Conservation (phyloP, 1,140 invertebrate genomes). For the Pissodes strobi region DNA sequence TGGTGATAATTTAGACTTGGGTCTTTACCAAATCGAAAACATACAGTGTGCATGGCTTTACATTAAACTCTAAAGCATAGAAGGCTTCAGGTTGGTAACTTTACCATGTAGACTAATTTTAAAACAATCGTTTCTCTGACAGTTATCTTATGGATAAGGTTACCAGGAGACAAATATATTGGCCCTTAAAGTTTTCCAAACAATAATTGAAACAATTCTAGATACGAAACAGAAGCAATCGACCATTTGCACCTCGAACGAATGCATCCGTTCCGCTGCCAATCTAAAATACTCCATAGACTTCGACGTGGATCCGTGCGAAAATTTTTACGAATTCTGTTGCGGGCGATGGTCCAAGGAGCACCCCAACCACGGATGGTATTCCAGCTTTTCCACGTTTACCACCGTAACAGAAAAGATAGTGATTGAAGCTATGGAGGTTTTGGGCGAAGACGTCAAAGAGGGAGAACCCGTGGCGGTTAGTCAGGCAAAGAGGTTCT, state of each 20-base stretch:
- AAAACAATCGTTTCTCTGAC: no score
- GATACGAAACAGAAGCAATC: conserved; percentile 22
- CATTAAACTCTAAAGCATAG: no score
- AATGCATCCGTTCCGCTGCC: conserved; percentile 66
- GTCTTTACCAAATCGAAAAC: no score
- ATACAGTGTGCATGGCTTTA: no score
- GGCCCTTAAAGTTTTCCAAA: no score
- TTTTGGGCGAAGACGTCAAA: conserved; percentile 55
- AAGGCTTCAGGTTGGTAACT: no score
- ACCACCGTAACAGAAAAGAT: conserved; percentile 57
- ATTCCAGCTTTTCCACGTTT: conserved; percentile 61
- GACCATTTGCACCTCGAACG: conserved; percentile 58
- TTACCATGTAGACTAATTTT: no score
- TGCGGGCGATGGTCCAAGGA: conserved; percentile 73
- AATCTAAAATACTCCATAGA: conserved; percentile 67
- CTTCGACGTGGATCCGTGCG: conserved; percentile 63
- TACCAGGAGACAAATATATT: no score
- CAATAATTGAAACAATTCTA: no score
- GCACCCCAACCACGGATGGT: conserved; percentile 75
- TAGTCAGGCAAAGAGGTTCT: conserved; percentile 38
- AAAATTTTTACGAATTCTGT: conserved; percentile 68
- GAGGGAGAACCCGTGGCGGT: conserved; percentile 38
- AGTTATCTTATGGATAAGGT: no score
- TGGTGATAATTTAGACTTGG: no score
- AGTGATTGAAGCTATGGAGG: conserved; percentile 60